Percentiles rank a stretch among this genome's conserved stretches.
Evolutionary conservation across 2,797 vertebrate species (phyloP).

Genomic region (Picus viridis): DNA sequence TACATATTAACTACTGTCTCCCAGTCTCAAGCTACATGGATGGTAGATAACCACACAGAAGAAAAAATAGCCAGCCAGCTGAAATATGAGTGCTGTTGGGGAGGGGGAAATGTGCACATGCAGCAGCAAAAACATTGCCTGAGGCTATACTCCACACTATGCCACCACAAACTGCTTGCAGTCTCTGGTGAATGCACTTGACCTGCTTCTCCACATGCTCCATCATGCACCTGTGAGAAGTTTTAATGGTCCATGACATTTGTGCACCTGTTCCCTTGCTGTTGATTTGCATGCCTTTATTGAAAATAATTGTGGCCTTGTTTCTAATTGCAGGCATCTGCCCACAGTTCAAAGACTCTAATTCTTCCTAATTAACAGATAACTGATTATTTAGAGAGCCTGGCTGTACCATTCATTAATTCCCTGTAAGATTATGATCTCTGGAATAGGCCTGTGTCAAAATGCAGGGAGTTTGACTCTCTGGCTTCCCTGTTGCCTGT

Average conservation of each 20-base stretch:
- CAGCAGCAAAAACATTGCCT: background rate
- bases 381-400: background rate
- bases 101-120: background rate
- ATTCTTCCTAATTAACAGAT: conserved; percentile 29
- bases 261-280: conserved; percentile 44
- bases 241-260: conserved; percentile 34
- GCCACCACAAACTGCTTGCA: background rate
- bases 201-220: conserved; percentile 6
- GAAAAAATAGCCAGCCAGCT: background rate
- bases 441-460: background rate
- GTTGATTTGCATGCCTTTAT: conserved; percentile 18
- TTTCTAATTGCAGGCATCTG: conserved; percentile 40
- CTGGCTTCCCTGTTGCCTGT: background rate
- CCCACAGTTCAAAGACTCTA: conserved; percentile 29
- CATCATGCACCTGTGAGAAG: conserved; percentile 17
- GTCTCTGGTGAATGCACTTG: background rate
- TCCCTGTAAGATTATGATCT: background rate
- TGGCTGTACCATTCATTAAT: background rate
- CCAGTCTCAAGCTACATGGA: background rate
- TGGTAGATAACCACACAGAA: background rate
- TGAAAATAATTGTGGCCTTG: conserved; percentile 30
- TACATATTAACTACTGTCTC: background rate
- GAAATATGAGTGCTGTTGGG: background rate
- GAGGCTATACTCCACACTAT: background rate
- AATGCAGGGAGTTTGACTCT: background rate